Conservation (phyloP, 2,888 invertebrate genomes). For the Eutolmus rufibarbis region DNA sequence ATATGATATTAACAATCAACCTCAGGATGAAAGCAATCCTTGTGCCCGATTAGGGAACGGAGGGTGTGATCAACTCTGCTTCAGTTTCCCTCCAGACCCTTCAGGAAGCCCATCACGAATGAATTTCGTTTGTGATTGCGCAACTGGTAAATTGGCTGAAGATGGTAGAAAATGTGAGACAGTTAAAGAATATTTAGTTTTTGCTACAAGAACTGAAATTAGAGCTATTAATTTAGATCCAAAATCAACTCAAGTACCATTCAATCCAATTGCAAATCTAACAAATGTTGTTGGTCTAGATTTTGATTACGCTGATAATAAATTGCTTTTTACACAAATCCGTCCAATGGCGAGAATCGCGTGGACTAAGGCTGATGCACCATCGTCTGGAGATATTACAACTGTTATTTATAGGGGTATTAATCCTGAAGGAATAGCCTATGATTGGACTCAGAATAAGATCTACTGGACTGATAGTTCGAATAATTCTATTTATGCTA, state of each 20-base stretch:
- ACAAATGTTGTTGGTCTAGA: slow-evolving; percentile 95
- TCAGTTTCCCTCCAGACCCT: slow-evolving; percentile 81
- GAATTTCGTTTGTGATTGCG: slow-evolving; percentile 86
- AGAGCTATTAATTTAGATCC: slow-evolving; percentile 90
- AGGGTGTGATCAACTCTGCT: slow-evolving; percentile 94
- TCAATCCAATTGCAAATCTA: slow-evolving; percentile 82
- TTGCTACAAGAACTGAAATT: slow-evolving; percentile 93
- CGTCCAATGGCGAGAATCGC: slow-evolving; percentile 89
- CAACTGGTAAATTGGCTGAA: slow-evolving; percentile 78
- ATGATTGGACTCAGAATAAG: slow-evolving; percentile 98
- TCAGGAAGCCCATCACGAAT: slow-evolving; percentile 62
- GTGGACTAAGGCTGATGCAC: slow-evolving; percentile 77
- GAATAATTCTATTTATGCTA: slow-evolving; percentile 92
- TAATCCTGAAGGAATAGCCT: slow-evolving; percentile 92
- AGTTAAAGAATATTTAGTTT: slow-evolving; percentile 89
- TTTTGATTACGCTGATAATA: slow-evolving; percentile 89
- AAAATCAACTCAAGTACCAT: slow-evolving; percentile 80
- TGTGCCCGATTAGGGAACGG: slow-evolving; percentile 79
- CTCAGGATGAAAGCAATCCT: slow-evolving; percentile 80
- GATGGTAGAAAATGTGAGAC: slow-evolving; percentile 78
- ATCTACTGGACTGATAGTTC: slow-evolving; percentile 98
- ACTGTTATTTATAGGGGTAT: slow-evolving; percentile 80
- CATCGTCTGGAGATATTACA: slow-evolving; percentile 69
- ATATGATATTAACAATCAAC: slow-evolving; percentile 89
- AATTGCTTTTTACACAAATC: slow-evolving; percentile 91